phyloP scores from a whole-genome alignment of 2,113 vertebrate genomes.

The Centropus unirufus region DNA sequence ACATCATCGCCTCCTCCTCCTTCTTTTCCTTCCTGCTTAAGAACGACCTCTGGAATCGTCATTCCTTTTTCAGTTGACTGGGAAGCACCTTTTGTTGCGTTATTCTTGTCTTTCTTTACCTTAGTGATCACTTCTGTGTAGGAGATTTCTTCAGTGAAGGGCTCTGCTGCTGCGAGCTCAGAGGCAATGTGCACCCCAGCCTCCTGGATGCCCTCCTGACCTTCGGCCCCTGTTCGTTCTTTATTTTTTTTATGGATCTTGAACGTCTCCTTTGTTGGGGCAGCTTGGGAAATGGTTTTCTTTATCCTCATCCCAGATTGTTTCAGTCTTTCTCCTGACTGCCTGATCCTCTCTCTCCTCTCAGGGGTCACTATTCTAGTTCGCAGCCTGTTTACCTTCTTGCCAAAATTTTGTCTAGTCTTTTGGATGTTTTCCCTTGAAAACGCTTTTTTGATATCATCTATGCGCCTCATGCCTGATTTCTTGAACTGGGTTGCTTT shows the following conservation, averaged over 20 bases:
- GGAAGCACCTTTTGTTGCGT: slow-evolving; percentile 65
- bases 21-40: slow-evolving; percentile 79
- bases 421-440: slow-evolving; percentile 94
- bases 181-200: slow-evolving; percentile 44
- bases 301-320: slow-evolving; percentile 88
- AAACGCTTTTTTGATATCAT: slow-evolving; percentile 94
- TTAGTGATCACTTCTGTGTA: slow-evolving; percentile 85
- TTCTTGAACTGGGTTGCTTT: slow-evolving; percentile 86
- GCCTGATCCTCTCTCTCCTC: slow-evolving; percentile 90
- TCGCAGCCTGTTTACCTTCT: slow-evolving; percentile 88
- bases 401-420: slow-evolving; percentile 90
- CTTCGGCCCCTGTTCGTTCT: slow-evolving; percentile 82
- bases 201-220: slow-evolving; percentile 84
- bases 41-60: slow-evolving; percentile 67
- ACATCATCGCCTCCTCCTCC: slow-evolving; percentile 75
- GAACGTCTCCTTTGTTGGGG: slow-evolving; percentile 88
- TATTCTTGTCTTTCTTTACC: slow-evolving; percentile 81
- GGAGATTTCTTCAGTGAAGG: slow-evolving; percentile 80
- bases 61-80: slow-evolving; percentile 49
- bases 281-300: slow-evolving; percentile 90
- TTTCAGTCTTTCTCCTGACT: slow-evolving; percentile 88
- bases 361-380: slow-evolving; percentile 93
- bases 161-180: slow-evolving; percentile 72
- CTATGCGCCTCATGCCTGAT: slow-evolving; percentile 87
- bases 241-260: slow-evolving; percentile 86